phyloP scores from a whole-genome alignment of 2,113 vertebrate species.

The Callaeas wilsoni region DNA sequence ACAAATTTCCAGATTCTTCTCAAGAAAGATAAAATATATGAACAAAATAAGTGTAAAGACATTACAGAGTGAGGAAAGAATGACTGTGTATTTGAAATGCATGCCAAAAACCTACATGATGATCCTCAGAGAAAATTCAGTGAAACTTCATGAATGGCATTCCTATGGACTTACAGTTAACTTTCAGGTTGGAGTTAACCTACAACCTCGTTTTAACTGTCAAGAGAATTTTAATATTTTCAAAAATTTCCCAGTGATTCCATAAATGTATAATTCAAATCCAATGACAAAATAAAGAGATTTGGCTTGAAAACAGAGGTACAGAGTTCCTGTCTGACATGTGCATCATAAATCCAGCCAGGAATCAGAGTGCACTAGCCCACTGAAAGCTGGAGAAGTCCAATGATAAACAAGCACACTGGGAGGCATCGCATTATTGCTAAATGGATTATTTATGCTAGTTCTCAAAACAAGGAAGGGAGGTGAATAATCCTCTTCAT shows the following conservation, averaged over 20 bases:
- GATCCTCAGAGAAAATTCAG: not conserved
- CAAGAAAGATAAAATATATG: not conserved
- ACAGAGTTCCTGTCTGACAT: slow-evolving; percentile 59
- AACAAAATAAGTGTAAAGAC: not conserved
- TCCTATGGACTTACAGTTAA: not conserved
- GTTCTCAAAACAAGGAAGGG: slow-evolving; percentile 53
- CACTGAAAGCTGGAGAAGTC: slow-evolving; percentile 58
- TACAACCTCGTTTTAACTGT: slow-evolving; percentile 17
- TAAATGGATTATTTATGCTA: slow-evolving; percentile 77
- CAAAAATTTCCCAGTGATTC: not conserved
- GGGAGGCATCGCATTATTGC: slow-evolving; percentile 69
- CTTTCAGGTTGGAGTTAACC: not conserved
- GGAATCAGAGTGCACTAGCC: slow-evolving; percentile 47
- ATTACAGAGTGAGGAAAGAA: not conserved
- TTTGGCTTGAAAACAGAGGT: slow-evolving; percentile 64
- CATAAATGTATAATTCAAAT: slow-evolving; percentile 51
- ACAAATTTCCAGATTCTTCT: not conserved
- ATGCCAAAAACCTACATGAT: not conserved
- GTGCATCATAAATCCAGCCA: slow-evolving; percentile 68
- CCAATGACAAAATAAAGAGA: slow-evolving; percentile 48
- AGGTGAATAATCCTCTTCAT: slow-evolving; percentile 65
- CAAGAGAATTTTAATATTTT: slow-evolving; percentile 54
- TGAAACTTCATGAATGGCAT: not conserved
- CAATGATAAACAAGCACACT: slow-evolving; percentile 68
- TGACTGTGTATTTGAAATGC: not conserved